Base-by-base conservation (phyloP, 1,140 invertebrate species). In the Lepidurus packardi region DNA sequence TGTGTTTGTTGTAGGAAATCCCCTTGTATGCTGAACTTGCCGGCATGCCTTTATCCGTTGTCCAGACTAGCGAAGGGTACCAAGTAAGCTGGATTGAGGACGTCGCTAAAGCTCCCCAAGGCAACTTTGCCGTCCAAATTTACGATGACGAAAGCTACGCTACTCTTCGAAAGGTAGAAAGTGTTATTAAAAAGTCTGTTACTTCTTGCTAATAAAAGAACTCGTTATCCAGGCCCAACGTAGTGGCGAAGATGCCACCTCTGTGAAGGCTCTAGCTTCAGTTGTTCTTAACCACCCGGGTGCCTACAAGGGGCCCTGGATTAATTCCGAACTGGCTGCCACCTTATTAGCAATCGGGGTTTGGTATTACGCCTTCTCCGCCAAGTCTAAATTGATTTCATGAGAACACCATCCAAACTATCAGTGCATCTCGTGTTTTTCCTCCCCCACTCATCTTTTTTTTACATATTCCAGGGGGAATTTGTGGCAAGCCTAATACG, bases 41-140 rank as follows among this genome's bases (percentile, higher is more conserved):
- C 82, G 93, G 93, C 43, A 92, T 90, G 85, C 89, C 92, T 24
- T 85, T 94, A 73, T 92, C 93, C 21, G 93, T 93, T 47, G 92
- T 92, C 10, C 90, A 90, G 81, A 88, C 93, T 65, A 89, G 90
- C 65, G 90, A 91, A 80, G 91, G 90, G 84, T 94, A 93, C 82
- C 92, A 94, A 89, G 91, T 98, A 16, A 97, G 94, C 81, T 97
- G 94, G 93, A 93, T 92, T 75, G 93, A 96, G 84, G 94, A 96
- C 79, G 88, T 92, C 8, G 91, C 92, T 47, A 92, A 91, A 82
- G 90, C 93, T 0, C 88, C 88, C 73, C 91, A 92, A 77, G 95
- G 95, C 45, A 90, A 91, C 74, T 92, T 94, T 81, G 87, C 88
- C 75, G 88, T 97, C n/a, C 90, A 91, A 80, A 85, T 98, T 3